A percentile compares a stretch with the other conserved stretches of the same genome.
phyloP scores from a whole-genome alignment of 1,140 invertebrate species.

The Drosophila saltans region DNA sequence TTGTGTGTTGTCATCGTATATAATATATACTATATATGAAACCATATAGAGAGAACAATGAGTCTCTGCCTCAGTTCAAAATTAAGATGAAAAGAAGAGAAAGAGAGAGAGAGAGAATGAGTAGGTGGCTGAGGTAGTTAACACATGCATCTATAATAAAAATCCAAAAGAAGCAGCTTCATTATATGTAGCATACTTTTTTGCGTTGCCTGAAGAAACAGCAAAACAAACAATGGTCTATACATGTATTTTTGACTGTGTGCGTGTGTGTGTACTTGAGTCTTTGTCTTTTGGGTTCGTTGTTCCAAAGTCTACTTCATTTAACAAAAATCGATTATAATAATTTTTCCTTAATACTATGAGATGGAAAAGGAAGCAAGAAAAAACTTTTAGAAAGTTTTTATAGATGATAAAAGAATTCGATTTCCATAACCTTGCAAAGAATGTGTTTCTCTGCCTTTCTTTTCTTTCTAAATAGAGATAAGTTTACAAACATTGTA shows the following conservation, averaged over 20 bases:
- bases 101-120: neutral
- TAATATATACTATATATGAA: constrained; percentile 14
- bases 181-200: constrained; percentile 77
- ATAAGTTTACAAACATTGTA: no score
- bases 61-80: neutral
- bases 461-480: no score
- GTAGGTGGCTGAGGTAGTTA: constrained; percentile 14
- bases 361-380: neutral
- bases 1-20: constrained; percentile 37
- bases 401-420: neutral
- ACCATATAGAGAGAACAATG: constrained; percentile 31
- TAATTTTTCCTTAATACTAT: neutral
- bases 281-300: constrained; percentile 10
- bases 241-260: constrained; percentile 7
- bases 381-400: neutral
- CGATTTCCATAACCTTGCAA: neutral
- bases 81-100: neutral
- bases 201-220: constrained; percentile 21
- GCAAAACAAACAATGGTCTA: constrained; percentile 31
- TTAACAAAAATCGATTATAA: neutral
- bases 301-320: constrained; percentile 27
- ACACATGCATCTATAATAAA: constrained; percentile 30
- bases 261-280: neutral
- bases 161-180: constrained; percentile 56
- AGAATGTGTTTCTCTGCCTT: no score